Base-by-base conservation (phyloP, 2,113 vertebrate species). In the Ranitomeya imitator region DNA sequence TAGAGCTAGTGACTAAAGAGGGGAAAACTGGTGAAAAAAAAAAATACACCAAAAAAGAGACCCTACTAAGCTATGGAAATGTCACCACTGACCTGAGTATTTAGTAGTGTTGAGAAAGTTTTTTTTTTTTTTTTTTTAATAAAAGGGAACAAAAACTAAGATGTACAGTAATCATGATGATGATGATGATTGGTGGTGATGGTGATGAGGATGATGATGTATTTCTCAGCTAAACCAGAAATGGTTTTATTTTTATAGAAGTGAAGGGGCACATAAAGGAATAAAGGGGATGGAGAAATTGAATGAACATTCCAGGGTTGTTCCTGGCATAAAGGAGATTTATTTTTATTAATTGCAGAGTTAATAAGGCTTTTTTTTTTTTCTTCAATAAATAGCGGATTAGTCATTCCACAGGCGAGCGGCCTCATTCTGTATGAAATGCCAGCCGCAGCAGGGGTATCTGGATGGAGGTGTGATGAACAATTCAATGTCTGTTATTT, bases 401-500 rank as follows among this genome's bases (percentile, higher is more conserved):
- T 87, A 87, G 86, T 87, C 77, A 80, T 79, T 60, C 74, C 85
- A 79, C 85, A 67, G 85, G 85, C 85, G 8, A 54, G 59, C 60
- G 67, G 85, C 67, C 59, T 86, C 59, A 54, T 86, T 67, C 85
- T 79, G 59, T 45, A 57, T 67, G 61, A 86, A 79, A 86, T 79
- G 76, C 85, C 85, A 86, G 52, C 59, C 85, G 31, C 85, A 86
- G 85, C 85, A 79, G 85, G 74, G 85, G 85, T 79, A 86, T 79
- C 45, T 79, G 37, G 21, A 79, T 67, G 76, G 76, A 86, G 85
- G 85, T 86, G 76, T 79, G 85, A 86, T 77, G 85, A 86, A 78
- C 73, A 78, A 86, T 86, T 65, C 73, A 79, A 86, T 79, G 85
- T 86, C 85, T 86, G 76, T 86, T 86, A 86, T 86, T 86, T 86